Evolutionary conservation across 2,797 vertebrate genomes (phyloP).

Genomic region (Hypotaenidia philippensis): DNA sequence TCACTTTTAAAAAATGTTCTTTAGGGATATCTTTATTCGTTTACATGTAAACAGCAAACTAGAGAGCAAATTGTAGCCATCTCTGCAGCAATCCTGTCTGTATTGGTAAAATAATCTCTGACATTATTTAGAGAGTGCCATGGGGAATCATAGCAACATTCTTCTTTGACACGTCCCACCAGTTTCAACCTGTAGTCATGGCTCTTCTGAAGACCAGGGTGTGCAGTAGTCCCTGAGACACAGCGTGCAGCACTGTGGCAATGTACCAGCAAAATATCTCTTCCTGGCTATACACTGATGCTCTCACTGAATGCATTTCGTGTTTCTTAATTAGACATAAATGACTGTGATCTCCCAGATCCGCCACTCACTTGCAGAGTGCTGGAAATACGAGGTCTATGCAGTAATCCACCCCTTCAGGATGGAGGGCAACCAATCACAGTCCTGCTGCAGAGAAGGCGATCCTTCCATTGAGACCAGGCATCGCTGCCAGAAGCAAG

Average conservation of each 20-base stretch:
- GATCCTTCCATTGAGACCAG: conserved; percentile 6
- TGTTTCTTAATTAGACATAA: neutral
- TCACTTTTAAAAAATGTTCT: neutral
- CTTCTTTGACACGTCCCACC: neutral
- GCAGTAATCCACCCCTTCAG: conserved; percentile 22
- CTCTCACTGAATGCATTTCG: neutral
- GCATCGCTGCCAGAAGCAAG: neutral
- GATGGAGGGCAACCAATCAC: neutral
- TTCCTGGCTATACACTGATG: neutral
- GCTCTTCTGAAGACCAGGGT: neutral
- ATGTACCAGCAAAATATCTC: neutral
- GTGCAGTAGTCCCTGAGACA: neutral
- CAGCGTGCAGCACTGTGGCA: neutral
- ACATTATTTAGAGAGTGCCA: neutral
- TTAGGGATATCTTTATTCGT: neutral
- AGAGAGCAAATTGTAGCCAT: neutral
- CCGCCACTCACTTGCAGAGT: neutral
- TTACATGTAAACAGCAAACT: neutral
- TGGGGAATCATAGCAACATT: neutral
- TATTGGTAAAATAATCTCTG: neutral
- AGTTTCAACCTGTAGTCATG: neutral
- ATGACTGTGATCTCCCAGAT: neutral
- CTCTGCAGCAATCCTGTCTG: neutral
- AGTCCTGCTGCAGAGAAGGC: conserved; percentile 46
- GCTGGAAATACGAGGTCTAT: neutral